Evolutionary conservation across 2,113 vertebrate genomes (phyloP).

Genomic region (Cyprinodon tularosa): DNA sequence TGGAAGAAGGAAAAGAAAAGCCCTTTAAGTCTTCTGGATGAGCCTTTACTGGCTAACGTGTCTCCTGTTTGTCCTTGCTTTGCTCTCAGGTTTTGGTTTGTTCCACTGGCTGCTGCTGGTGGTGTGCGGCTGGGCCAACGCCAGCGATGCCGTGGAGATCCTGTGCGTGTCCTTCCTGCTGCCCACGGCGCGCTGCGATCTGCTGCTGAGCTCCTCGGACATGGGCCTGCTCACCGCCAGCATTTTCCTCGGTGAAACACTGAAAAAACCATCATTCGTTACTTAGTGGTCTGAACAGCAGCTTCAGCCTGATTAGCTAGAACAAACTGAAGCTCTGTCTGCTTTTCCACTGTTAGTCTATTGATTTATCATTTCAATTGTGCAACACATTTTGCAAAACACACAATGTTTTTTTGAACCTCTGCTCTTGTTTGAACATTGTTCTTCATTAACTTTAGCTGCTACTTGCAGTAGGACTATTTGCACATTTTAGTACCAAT

Average conservation of each 20-base stretch:
- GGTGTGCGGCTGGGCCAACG: conserved; percentile 81
- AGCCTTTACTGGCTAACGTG: neutral
- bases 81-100: conserved; percentile 73
- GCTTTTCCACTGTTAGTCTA: neutral
- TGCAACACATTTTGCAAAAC: neutral
- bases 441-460: neutral
- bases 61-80: neutral
- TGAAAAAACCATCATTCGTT: neutral
- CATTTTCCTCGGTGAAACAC: conserved; percentile 76
- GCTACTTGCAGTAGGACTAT: neutral
- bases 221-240: conserved; percentile 81
- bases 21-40: neutral
- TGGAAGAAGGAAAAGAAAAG: neutral
- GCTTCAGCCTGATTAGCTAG: too few relatives aligned
- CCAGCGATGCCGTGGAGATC: conserved; percentile 81
- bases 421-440: conserved; percentile 9
- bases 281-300: neutral
- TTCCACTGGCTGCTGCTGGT: conserved; percentile 78
- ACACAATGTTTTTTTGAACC: neutral
- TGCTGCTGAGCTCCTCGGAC: conserved; percentile 74
- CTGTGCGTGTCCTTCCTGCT: conserved; percentile 82
- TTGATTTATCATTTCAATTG: conserved; percentile 8
- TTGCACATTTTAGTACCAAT: neutral
- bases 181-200: conserved; percentile 75
- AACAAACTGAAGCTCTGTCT: neutral